Conservation (phyloP, 2,888 invertebrate species). For the Ophioninae sp. region DNA sequence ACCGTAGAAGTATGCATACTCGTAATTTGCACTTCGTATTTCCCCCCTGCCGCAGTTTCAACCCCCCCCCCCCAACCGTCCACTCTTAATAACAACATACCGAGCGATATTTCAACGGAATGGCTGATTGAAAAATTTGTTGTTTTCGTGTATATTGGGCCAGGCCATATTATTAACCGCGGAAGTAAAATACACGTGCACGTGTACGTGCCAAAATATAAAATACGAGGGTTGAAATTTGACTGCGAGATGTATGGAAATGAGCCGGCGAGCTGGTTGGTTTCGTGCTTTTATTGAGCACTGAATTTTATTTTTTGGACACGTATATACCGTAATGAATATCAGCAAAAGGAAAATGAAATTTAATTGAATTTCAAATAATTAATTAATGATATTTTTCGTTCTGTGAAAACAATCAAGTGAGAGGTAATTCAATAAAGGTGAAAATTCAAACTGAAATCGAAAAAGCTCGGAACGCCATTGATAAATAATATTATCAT, state of each 20-base stretch:
- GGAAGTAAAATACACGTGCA: neutral
- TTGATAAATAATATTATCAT: too few species aligned
- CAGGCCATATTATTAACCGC: neutral
- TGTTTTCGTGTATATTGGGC: neutral
- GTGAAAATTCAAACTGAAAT: too few species aligned
- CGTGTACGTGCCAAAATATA: neutral
- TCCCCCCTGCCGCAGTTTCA: neutral
- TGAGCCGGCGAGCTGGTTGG: neutral
- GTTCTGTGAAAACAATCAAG: too few species aligned
- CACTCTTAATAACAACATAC: constrained; percentile 6
- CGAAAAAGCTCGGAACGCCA: too few species aligned
- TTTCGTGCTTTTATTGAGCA: neutral
- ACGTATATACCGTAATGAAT: neutral
- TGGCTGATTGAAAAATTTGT: constrained; percentile 7
- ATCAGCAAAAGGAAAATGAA: neutral
- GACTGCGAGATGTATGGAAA: neutral
- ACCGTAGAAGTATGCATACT: constrained; percentile 3
- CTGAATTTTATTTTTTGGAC: neutral
- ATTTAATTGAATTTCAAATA: neutral
- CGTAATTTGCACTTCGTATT: neutral
- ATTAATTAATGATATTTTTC: neutral
- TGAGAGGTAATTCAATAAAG: too few species aligned
- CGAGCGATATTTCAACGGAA: constrained; percentile 7
- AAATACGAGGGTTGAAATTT: neutral
- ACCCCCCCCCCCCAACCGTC: neutral